Evolutionary conservation across 1,140 invertebrate genomes (phyloP), one percentile per base, ranked within the genome.

Genomic region (Stegodyphus mimosarum): DNA sequence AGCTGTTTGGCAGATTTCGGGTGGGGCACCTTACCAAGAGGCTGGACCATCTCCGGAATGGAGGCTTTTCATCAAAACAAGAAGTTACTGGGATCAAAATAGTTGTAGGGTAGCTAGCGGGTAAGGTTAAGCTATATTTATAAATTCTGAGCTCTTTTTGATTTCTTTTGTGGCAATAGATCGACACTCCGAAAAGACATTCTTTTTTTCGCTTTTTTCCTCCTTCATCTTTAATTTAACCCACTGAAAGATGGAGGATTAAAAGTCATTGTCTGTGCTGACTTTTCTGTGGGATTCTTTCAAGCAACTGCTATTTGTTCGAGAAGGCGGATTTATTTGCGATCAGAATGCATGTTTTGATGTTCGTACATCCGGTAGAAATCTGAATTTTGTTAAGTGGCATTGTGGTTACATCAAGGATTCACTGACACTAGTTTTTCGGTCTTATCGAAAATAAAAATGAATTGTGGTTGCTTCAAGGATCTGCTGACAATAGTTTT

Each of bases 81-180:
- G 64, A 67, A 67, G 64, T 67, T 67, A 67, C 64, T n/a, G 64
- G 17, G 64, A 67, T 67, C 64, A 67, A 67, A 67, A 17, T 67
- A 67, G 64, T 67, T 67, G 64, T 67, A 67, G 64, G 17, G 13
- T 67, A 11, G 9, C 55, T 11, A 60, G 55, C 2, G 55, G 15
- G 9, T 5, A 60, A 15, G 55, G 55, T 33, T 33, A 33, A 33
- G 33, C 1, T 60, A 67, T 67, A n/a, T 67, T 67, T 67, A 67
- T n/a, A 17, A 67, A 67, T 60, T 67, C 64, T 15, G 64, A 7
- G 17, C n/a, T 18, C 64, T 17, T 17, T 67, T 67, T 17, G 9
- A 9, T 17, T 15, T n/a, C 17, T 67, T 67, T 67, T 60, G 55
- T 60, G 55, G 55, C 55, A 60, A 15, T 60, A 15, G 55, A 60